Evolutionary conservation across 2,113 vertebrate species (phyloP).

Genomic region (Macrotis lagotis): DNA sequence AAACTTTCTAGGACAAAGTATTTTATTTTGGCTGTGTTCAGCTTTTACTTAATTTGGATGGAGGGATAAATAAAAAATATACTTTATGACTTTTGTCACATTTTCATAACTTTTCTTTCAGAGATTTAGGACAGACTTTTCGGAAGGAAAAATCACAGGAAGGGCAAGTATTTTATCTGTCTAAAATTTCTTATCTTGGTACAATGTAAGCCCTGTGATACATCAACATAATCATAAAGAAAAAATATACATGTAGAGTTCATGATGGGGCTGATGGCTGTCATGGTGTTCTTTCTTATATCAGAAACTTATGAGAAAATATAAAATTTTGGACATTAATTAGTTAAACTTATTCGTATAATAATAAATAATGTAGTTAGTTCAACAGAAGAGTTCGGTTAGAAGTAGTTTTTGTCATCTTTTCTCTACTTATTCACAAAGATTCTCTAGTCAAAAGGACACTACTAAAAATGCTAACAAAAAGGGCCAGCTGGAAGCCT

Average conservation of each 20-base stretch:
- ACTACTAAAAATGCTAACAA: background rate
- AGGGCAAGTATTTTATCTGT: constrained; percentile 88
- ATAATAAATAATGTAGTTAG: no score
- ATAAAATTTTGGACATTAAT: background rate
- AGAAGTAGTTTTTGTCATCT: background rate
- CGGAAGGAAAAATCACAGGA: constrained; percentile 99
- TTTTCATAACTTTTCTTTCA: constrained; percentile 78
- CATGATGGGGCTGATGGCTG: background rate
- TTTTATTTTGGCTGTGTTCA: background rate
- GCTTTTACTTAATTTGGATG: constrained; percentile 35
- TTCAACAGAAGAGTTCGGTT: background rate
- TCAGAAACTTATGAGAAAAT: background rate
- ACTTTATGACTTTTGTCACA: constrained; percentile 19
- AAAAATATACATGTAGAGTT: constrained; percentile 7
- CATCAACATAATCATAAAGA: constrained; percentile 20
- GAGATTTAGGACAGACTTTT: constrained; percentile 99
- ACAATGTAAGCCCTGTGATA: background rate
- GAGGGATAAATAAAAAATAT: background rate
- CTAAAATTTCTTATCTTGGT: constrained; percentile 49
- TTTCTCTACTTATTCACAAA: background rate
- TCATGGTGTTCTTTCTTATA: background rate
- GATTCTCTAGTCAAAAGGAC: background rate
- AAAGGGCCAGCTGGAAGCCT: background rate
- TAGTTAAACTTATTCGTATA: background rate
- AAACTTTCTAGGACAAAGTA: background rate